A percentile compares a stretch with the other conserved stretches of the same genome.
phyloP scores from a whole-genome alignment of 2,888 invertebrate species.

The Aleiodes testaceus region DNA sequence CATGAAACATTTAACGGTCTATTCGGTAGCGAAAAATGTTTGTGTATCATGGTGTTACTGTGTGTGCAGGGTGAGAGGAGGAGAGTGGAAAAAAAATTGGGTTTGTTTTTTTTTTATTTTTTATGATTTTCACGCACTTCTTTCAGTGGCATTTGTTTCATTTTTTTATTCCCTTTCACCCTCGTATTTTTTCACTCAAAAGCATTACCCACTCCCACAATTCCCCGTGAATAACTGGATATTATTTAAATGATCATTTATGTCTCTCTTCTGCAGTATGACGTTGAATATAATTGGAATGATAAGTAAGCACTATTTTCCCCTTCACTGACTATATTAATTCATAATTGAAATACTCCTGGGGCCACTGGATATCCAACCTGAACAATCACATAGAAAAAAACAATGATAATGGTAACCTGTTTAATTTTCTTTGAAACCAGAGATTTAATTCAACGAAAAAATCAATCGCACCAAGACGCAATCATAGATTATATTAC shows the following conservation, averaged over 20 bases:
- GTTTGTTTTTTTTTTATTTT: background rate
- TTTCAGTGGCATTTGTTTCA: background rate
- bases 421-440: background rate
- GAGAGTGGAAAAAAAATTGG: background rate
- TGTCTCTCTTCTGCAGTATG: background rate
- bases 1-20: conserved; percentile 36
- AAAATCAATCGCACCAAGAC: conserved; percentile 26
- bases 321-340: background rate
- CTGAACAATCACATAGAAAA: background rate
- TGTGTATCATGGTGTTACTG: conserved; percentile 12
- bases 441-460: background rate
- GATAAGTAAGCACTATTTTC: background rate
- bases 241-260: conserved; percentile 1
- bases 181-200: background rate
- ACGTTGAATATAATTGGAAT: background rate
- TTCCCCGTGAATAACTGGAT: background rate
- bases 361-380: background rate
- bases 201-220: background rate
- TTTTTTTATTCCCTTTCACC: background rate
- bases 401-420: background rate
- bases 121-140: background rate
- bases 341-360: background rate
- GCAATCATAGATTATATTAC: conserved; percentile 30
- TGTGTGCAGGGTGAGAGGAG: background rate
- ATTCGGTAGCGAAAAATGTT: conserved; percentile 24